Conservation (phyloP, 2,888 invertebrate species). For the Marronus borbonicus region DNA sequence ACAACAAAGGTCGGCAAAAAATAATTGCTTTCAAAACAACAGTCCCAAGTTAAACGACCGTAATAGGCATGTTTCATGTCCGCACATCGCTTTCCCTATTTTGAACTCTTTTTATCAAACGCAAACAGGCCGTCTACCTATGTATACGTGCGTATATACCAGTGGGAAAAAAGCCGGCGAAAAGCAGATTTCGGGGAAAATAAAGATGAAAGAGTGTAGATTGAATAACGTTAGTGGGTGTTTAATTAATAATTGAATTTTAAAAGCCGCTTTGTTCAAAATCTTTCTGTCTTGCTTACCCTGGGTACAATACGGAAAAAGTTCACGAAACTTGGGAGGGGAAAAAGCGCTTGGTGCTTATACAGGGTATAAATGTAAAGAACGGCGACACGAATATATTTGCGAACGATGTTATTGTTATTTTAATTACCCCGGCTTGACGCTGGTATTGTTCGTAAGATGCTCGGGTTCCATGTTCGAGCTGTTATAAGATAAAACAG, state of each 20-base stretch:
- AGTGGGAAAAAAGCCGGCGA: constrained; percentile 4
- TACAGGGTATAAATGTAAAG: constrained; percentile 33
- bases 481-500: constrained; percentile 29
- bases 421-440: constrained; percentile 31
- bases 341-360: neutral
- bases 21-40: neutral
- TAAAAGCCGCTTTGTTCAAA: constrained; percentile 40
- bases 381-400: constrained; percentile 30
- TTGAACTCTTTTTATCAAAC: constrained; percentile 19
- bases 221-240: constrained; percentile 39
- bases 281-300: neutral
- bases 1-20: constrained; percentile 3
- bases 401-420: constrained; percentile 44
- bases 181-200: constrained; percentile 22
- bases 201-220: constrained; percentile 33
- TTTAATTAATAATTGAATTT: constrained; percentile 46
- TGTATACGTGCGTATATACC: neutral
- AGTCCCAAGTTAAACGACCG: neutral
- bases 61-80: neutral
- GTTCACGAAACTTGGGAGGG: constrained; percentile 9
- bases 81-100: neutral
- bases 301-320: constrained; percentile 18
- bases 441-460: constrained; percentile 31
- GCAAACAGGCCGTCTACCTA: constrained; percentile 12
- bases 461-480: constrained; percentile 4